phyloP scores from a whole-genome alignment of 2,888 invertebrate species.

The Myathropa florea region DNA sequence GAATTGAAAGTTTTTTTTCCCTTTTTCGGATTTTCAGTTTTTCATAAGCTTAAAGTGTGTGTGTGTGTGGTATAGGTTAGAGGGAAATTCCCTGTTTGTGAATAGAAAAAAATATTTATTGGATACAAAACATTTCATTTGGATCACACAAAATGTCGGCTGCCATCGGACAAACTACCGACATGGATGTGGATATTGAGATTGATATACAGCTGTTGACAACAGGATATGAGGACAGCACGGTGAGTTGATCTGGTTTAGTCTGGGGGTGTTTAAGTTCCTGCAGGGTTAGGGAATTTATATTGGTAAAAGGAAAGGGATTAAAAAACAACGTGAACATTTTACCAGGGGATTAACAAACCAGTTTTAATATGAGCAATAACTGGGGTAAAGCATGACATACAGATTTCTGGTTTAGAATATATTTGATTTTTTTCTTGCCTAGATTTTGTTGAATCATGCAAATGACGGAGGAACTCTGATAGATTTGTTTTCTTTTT shows the following conservation, averaged over 20 bases:
- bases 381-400: no score
- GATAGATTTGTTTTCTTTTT: no score
- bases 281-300: not conserved
- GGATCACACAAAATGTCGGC: conserved; percentile 68
- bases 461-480: no score
- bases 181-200: conserved; percentile 79
- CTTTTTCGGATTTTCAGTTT: not conserved
- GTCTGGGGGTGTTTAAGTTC: not conserved
- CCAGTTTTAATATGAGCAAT: no score
- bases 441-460: no score
- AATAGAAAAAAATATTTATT: not conserved
- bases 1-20: not conserved
- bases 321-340: no score
- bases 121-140: conserved; percentile 45
- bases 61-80: conserved; percentile 7
- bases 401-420: no score
- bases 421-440: no score
- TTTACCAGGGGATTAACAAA: no score
- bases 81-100: not conserved
- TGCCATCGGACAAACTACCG: conserved; percentile 58
- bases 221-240: conserved; percentile 80
- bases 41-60: not conserved
- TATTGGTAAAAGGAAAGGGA: not conserved
- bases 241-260: conserved; percentile 76
- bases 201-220: conserved; percentile 80